These are phyloP conservation scores for Tetanocera ferruginea DNA, from an alignment of 2,888 invertebrate genomes.

Conservation along the genomic window DNA sequence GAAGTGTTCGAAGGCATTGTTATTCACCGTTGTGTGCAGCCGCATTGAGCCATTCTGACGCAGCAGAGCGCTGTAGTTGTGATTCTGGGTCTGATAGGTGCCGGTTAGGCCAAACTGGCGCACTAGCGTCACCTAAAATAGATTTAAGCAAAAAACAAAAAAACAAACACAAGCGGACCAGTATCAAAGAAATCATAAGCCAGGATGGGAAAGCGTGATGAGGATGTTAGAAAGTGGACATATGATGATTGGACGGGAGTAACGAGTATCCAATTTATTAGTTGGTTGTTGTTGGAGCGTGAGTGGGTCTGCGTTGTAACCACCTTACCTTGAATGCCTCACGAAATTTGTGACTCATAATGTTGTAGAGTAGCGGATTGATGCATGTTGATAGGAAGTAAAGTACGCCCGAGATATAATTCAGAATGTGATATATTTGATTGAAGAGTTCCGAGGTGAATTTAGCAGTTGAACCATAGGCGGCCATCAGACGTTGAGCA, in stretches of 20 bases:
- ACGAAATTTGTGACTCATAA: conserved; percentile 80
- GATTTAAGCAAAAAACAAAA: background rate
- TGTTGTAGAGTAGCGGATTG: conserved; percentile 79
- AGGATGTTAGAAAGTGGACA: background rate
- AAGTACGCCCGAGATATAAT: conserved; percentile 76
- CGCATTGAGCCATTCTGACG: conserved; percentile 68
- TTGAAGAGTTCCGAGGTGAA: conserved; percentile 67
- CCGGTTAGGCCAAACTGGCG: conserved; percentile 64
- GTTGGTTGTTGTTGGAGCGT: background rate
- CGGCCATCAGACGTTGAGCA: conserved; percentile 87
- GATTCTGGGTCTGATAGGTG: conserved; percentile 62
- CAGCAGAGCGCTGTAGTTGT: conserved; percentile 66
- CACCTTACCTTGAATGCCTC: conserved; percentile 76
- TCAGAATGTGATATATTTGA: conserved; percentile 76
- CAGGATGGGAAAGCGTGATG: background rate
- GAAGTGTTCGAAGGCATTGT: conserved; percentile 65
- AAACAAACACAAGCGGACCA: conserved; percentile 4
- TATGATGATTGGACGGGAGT: background rate
- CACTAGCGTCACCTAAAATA: conserved; percentile 63
- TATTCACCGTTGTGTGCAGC: conserved; percentile 66
- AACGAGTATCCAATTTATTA: background rate
- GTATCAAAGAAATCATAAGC: background rate
- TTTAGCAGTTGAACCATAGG: conserved; percentile 74
- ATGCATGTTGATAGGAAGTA: conserved; percentile 80
- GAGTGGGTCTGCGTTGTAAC: background rate